Percentiles rank a stretch among this genome's conserved stretches.
These are phyloP conservation scores for Addax nasomaculatus DNA, from an alignment of 2,113 vertebrate species.

Conservation along the genomic window DNA sequence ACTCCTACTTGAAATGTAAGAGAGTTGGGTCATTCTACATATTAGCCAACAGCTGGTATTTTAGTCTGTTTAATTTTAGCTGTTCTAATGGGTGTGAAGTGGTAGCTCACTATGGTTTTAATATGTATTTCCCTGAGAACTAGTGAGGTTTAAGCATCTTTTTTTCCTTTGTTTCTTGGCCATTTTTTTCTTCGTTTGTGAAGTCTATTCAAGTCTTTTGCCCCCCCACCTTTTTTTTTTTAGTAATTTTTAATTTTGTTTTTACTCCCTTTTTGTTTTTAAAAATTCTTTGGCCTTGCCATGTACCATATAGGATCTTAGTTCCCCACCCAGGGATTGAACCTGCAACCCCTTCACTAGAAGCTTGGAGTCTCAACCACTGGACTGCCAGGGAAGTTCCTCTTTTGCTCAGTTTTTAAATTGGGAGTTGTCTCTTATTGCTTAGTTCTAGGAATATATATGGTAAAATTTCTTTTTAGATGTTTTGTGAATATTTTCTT, in stretches of 20 bases:
- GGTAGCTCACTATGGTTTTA: neutral
- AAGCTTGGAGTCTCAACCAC: neutral
- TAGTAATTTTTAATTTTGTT: neutral
- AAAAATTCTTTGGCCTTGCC: neutral
- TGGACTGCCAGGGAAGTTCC: neutral
- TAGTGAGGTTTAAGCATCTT: neutral
- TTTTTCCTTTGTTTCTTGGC: neutral
- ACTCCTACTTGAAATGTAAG: neutral
- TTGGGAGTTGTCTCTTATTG: neutral
- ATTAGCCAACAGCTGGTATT: neutral
- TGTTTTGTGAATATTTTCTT: constrained; percentile 22
- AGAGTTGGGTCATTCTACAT: neutral
- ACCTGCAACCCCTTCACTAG: neutral
- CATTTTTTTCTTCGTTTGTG: neutral
- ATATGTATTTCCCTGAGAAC: neutral
- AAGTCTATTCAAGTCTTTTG: constrained; percentile 1
- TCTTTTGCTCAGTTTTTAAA: neutral
- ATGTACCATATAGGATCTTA: neutral
- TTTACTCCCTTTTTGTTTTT: neutral
- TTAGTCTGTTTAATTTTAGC: constrained; percentile 17
- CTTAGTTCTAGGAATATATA: neutral
- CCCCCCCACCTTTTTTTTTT: neutral
- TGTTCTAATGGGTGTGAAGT: neutral
- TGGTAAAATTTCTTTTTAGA: neutral
- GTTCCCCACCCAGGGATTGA: neutral